Evolutionary conservation across 2,113 vertebrate genomes (phyloP), one percentile per base, ranked within the genome.

Genomic region (Lethenteron camtschaticum): DNA sequence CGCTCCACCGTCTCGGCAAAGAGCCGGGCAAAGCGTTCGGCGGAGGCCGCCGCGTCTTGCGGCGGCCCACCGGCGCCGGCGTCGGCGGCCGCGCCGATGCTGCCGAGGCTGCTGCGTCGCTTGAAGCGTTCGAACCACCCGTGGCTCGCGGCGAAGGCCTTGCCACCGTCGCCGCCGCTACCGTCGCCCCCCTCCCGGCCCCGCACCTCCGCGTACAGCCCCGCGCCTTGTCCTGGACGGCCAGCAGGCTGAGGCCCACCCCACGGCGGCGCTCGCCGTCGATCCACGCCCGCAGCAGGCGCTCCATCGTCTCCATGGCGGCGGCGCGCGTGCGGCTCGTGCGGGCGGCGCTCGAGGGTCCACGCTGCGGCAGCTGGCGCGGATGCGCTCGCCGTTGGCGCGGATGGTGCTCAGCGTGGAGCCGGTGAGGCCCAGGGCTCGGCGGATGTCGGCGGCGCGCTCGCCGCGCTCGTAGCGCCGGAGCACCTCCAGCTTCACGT

Each of bases 81-180:
- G 14, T 66, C 60, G 20, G 6, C 60, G 9, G 14, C 20, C 60
- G 9, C 60, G 9, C 10, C 14, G 10, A 66, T 11, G 20, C 20
- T 10, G 8, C 20, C 14, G 63, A 66, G 63, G 10, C 20, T 66
- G 14, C n/a, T 66, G 20, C 10, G 63, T 20, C 63, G 63, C 63
- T 66, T 66, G 63, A 66, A 66, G n/a, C 63, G 63, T 3, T 66
- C 14, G 20, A 66, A 66, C 63, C 63, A 66, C 9, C 63, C 63
- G 10, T 66, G 63, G 63, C 63, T 66, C 63, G 63, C 63, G 14
- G n/a, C 20, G 63, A 66, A 66, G 9, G 63, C 20, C 20, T 2
- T 41, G n/a, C n/a, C n/a, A n/a, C n/a, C n/a, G n/a, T n/a, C n/a
- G n/a, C n/a, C n/a, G 41, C 41, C 41, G 9, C 14, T 10, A 8